Base-by-base conservation (phyloP, 2,797 vertebrate genomes). In the Helostoma temminkii region DNA sequence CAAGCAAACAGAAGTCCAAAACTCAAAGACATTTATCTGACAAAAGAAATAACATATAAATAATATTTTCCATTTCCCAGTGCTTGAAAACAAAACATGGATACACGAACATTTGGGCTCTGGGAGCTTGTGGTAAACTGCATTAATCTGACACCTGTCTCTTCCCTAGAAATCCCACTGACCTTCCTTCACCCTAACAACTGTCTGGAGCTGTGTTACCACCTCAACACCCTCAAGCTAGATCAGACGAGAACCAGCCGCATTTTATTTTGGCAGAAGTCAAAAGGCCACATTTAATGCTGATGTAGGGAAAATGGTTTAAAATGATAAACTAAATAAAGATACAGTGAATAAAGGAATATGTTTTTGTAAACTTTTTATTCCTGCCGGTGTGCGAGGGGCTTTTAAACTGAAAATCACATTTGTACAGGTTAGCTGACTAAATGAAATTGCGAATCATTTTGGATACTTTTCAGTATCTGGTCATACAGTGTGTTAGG, bases 41-140 rank as follows among this genome's bases (percentile, higher is more conserved):
- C n/a, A n/a, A n/a, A n/a, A n/a, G n/a, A n/a, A n/a, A n/a, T n/a
- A n/a, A n/a, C n/a, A n/a, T n/a, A n/a, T n/a, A n/a, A n/a, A n/a
- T n/a, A n/a, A n/a, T n/a, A 0, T 36, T 21, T 39, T 1, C 52
- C 43, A 25, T 50, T n/a, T 56, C 21, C n/a, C 34, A 47, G 7
- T 42, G 26, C 59, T 32, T 9, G 12, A 28, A 21, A 55, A 65
- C 36, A 34, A 65, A 60, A 55, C 3, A 14, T 21, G n/a, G 16
- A 26, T 56, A 26, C 0, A n/a, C n/a, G n/a, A n/a, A n/a, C n/a
- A 21, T 12, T 26, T 8, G 5, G 47, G 30, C 39, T 16, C 32
- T 46, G 46, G 48, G 30, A 56, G 43, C 15, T 42, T 24, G 43
- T 25, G 28, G 37, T 65, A 24, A 61, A 39, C 19, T 16, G 26